Conservation (phyloP, 2,797 vertebrate genomes). For the Sus cebifrons region DNA sequence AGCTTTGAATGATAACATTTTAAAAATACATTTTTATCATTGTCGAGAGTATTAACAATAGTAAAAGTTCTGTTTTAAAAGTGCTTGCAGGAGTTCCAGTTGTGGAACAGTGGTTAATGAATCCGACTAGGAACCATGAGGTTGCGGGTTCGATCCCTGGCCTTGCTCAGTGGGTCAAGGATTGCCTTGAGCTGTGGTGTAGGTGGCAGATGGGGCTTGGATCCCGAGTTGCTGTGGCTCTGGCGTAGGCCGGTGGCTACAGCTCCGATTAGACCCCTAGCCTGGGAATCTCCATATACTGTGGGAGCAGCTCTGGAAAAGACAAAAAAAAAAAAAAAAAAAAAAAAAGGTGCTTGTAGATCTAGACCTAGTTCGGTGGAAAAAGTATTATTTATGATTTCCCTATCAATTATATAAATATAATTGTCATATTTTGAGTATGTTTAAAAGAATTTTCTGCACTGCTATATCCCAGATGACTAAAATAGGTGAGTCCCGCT, state of each 20-base stretch:
- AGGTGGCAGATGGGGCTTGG: too few species aligned
- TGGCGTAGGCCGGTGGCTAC: too few species aligned
- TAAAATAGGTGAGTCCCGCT: conserved; percentile 8
- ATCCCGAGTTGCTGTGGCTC: too few species aligned
- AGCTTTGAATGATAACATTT: conserved; percentile 16
- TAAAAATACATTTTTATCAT: conserved; percentile 44
- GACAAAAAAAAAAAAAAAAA: too few species aligned
- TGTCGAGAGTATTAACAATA: conserved; percentile 36
- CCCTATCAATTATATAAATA: neutral
- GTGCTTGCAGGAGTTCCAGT: neutral
- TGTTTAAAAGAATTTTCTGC: conserved; percentile 54
- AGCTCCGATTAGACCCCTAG: too few species aligned
- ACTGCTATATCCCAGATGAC: neutral
- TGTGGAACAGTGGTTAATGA: too few species aligned
- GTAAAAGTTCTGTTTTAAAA: conserved; percentile 49
- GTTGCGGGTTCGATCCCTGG: too few species aligned
- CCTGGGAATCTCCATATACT: too few species aligned
- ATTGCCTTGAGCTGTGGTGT: too few species aligned
- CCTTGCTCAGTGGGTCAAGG: too few species aligned
- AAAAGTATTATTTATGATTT: conserved; percentile 32
- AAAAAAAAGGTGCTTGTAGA: neutral
- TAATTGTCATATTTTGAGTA: conserved; percentile 3
- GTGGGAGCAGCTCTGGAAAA: too few species aligned
- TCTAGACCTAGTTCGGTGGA: neutral
- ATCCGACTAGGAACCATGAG: too few species aligned